Evolutionary conservation across 2,113 vertebrate species (phyloP).

Genomic region (Psammodynastes pulverulentus): DNA sequence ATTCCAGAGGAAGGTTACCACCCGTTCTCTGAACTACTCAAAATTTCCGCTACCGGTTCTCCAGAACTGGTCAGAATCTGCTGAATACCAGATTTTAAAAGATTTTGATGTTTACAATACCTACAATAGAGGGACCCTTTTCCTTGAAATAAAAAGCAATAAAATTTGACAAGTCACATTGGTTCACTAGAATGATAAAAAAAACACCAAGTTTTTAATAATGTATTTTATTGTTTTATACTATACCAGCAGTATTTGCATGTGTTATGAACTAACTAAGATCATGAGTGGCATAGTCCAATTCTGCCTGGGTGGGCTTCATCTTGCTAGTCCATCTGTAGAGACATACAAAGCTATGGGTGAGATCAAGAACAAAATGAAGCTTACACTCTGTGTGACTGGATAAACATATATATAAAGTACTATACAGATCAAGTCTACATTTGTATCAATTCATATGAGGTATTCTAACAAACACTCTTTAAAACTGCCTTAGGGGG

Average conservation of each 20-base stretch:
- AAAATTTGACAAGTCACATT: neutral
- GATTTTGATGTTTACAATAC: neutral
- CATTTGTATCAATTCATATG: neutral
- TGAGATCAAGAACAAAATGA: neutral
- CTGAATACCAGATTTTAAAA: neutral
- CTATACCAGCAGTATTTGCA: neutral
- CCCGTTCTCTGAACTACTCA: no score
- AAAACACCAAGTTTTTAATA: neutral
- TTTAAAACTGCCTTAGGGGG: neutral
- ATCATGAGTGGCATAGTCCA: no score
- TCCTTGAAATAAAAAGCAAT: neutral
- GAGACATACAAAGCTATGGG: neutral
- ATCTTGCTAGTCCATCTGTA: neutral
- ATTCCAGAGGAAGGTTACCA: no score
- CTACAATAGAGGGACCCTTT: neutral
- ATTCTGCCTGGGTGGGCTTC: neutral
- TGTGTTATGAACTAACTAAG: neutral
- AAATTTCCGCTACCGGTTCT: no score
- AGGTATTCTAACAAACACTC: neutral
- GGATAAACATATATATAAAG: neutral
- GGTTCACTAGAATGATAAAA: neutral
- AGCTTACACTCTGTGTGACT: neutral
- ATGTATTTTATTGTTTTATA: neutral
- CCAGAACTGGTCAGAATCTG: no score
- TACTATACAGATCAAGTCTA: neutral